Evolutionary conservation across 2,113 vertebrate species (phyloP).

Genomic region (Muntiacus reevesi): DNA sequence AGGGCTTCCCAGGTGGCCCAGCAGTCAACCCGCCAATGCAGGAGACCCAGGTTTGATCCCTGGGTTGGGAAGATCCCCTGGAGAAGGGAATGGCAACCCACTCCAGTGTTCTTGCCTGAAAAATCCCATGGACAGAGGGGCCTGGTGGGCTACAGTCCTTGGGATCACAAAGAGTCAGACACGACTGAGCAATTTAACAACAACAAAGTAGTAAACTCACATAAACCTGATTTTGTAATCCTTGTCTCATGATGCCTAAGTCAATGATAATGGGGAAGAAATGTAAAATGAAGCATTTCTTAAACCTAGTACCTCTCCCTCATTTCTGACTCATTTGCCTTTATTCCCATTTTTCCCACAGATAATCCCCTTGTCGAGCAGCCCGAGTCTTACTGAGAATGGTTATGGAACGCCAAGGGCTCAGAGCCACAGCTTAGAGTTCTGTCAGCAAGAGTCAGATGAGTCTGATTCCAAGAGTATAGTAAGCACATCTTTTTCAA

Average conservation of each 20-base stretch:
- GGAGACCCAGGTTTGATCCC: background rate
- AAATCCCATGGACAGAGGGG: background rate
- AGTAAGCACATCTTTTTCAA: background rate
- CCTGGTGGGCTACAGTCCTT: background rate
- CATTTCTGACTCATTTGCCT: background rate
- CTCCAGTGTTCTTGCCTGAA: background rate
- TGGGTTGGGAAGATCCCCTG: background rate
- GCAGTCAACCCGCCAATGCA: background rate
- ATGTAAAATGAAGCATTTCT: background rate
- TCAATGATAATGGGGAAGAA: background rate
- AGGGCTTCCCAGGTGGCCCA: background rate
- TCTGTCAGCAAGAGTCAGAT: slow-evolving; percentile 19
- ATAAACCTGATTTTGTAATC: background rate
- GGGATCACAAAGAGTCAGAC: background rate
- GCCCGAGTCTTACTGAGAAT: background rate
- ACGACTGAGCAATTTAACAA: background rate
- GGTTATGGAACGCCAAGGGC: background rate
- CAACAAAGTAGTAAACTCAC: background rate
- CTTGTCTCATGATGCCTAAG: background rate
- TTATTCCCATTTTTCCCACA: background rate
- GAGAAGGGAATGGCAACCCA: background rate
- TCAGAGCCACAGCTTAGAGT: background rate
- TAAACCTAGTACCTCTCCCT: background rate
- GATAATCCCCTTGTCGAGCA: slow-evolving; percentile 35
- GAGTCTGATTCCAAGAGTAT: background rate